These are phyloP conservation scores for Caenorhabditis sp. DNA, from an alignment of 2,888 invertebrate genomes.

Conservation along the genomic window DNA sequence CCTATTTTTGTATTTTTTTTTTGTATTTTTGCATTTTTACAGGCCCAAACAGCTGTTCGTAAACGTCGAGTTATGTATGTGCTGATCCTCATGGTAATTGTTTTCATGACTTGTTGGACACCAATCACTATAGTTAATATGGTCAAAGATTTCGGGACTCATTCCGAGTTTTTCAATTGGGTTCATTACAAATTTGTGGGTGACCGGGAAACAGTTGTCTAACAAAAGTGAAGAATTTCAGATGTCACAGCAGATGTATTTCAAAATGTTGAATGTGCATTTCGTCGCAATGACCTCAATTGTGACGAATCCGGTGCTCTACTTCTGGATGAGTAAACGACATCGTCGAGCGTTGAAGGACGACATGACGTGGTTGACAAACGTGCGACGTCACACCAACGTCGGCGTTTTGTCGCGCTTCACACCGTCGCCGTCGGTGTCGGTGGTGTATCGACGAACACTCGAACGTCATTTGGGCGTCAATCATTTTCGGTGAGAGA, in stretches of 20 bases:
- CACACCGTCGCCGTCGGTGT: slow-evolving; percentile 67
- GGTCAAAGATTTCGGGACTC: slow-evolving; percentile 60
- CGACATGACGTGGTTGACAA: slow-evolving; percentile 70
- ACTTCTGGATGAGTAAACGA: slow-evolving; percentile 70
- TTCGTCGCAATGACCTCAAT: slow-evolving; percentile 69
- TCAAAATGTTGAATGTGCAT: slow-evolving; percentile 66
- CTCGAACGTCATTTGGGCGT: slow-evolving; percentile 64
- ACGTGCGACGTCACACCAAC: slow-evolving; percentile 55
- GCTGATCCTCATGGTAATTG: slow-evolving; percentile 68
- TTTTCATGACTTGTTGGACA: slow-evolving; percentile 66
- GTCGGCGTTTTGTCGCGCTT: slow-evolving; percentile 61
- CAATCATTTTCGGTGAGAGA: slow-evolving; percentile 48
- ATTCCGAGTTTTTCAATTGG: slow-evolving; percentile 22
- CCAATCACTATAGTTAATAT: slow-evolving; percentile 67
- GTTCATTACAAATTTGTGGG: slow-evolving; percentile 7
- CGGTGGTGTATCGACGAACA: slow-evolving; percentile 64
- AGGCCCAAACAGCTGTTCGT: slow-evolving; percentile 51
- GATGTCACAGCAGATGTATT: slow-evolving; percentile 61
- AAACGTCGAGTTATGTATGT: slow-evolving; percentile 67
- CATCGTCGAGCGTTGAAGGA: slow-evolving; percentile 69
- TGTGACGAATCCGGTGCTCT: slow-evolving; percentile 69
- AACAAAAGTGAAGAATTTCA: slow-evolving; percentile 3
- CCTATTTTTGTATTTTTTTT: slow-evolving; percentile 47
- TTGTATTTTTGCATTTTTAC: slow-evolving; percentile 1
- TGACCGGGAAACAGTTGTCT: not conserved